These are phyloP conservation scores for Cheilosia soror DNA, from an alignment of 2,888 invertebrate genomes.

Conservation along the genomic window DNA sequence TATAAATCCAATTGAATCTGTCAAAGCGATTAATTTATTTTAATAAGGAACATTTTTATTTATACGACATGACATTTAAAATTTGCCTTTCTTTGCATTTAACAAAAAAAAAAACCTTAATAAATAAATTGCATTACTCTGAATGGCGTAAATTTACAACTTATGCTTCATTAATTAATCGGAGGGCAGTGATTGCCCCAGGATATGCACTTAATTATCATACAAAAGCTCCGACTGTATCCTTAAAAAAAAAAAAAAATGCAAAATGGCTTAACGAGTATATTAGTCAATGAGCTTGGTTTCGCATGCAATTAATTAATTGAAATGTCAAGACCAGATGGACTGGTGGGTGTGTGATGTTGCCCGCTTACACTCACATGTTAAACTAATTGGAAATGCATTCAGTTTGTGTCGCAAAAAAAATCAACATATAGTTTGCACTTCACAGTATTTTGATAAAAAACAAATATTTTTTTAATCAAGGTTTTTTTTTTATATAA, in stretches of 20 bases:
- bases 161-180: constrained; percentile 66
- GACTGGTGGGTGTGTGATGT: constrained; percentile 10
- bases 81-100: not conserved
- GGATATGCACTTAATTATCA: constrained; percentile 51
- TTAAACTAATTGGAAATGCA: constrained; percentile 3
- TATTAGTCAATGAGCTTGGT: constrained; percentile 47
- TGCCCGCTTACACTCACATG: not conserved
- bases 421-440: no score
- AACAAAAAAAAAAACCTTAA: not conserved
- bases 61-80: constrained; percentile 1
- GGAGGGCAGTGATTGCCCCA: constrained; percentile 8
- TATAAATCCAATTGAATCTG: constrained; percentile 12
- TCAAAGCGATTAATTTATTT: constrained; percentile 11
- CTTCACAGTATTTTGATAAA: not conserved
- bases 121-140: not conserved
- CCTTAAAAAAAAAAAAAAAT: constrained; percentile 58
- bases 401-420: no score
- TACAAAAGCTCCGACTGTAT: constrained; percentile 31
- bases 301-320: constrained; percentile 46
- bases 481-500: not conserved
- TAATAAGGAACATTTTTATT: not conserved
- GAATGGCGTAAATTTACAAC: constrained; percentile 61
- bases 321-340: constrained; percentile 55
- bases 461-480: not conserved
- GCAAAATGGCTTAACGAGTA: constrained; percentile 30